A percentile compares a stretch with the other conserved stretches of the same genome.
phyloP scores from a whole-genome alignment of 2,888 invertebrate species.

The Acrocyrtus sp. region DNA sequence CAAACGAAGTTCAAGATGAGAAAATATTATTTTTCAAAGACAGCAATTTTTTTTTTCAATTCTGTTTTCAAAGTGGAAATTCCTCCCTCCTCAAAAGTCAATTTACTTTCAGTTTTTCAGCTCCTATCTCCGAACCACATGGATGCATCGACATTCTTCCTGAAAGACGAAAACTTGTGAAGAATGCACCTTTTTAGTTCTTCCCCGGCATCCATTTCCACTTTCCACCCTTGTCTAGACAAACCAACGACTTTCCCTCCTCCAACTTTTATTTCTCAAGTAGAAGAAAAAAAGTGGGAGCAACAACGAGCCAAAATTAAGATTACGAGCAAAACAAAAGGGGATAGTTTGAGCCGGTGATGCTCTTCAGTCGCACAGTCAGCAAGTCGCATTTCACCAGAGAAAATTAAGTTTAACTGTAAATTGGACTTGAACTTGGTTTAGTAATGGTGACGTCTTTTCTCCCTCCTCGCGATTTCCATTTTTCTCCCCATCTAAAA shows the following conservation, averaged over 20 bases:
- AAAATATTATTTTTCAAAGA: background rate
- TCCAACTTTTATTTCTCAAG: background rate
- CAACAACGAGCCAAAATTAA: constrained; percentile 20
- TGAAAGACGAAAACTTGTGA: too few relatives aligned
- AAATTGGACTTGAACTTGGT: constrained; percentile 37
- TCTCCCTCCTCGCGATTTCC: constrained; percentile 6
- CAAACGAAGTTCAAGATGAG: background rate
- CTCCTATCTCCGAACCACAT: constrained; percentile 42
- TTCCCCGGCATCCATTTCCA: too few relatives aligned
- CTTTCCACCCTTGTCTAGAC: too few relatives aligned
- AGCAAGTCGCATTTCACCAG: constrained; percentile 16
- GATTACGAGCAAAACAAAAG: constrained; percentile 11
- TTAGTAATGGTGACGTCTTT: constrained; percentile 8
- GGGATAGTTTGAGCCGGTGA: too few relatives aligned
- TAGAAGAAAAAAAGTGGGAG: background rate
- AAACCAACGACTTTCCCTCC: too few relatives aligned
- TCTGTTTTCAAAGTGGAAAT: constrained; percentile 18
- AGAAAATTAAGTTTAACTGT: constrained; percentile 53
- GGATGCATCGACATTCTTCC: constrained; percentile 28
- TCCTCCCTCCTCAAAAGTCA: constrained; percentile 33
- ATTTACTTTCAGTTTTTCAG: constrained; percentile 16
- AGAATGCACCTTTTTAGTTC: background rate
- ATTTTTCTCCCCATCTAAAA: constrained; percentile 21
- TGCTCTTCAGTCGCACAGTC: too few relatives aligned
- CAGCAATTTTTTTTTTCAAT: constrained; percentile 14